Evolutionary conservation across 2,888 invertebrate genomes (phyloP).

Genomic region (Pegoplata infirma): DNA sequence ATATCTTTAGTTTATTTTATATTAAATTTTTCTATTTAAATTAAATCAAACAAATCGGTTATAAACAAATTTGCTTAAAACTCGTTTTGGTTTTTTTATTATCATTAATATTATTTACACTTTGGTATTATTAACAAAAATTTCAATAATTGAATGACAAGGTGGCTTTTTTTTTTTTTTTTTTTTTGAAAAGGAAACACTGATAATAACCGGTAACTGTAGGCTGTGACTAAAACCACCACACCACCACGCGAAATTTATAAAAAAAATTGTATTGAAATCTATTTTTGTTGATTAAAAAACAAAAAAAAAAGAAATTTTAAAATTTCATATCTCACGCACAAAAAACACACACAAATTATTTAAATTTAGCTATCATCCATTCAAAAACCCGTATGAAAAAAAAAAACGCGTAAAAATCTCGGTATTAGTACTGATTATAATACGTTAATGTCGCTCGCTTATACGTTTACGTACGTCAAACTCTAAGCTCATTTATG

Average conservation of each 20-base stretch:
- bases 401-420: slow-evolving; percentile 43
- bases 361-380: background rate
- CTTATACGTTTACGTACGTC: slow-evolving; percentile 56
- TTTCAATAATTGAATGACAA: slow-evolving; percentile 2
- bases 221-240: too few species aligned
- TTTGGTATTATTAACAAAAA: too few species aligned
- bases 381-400: slow-evolving; percentile 21
- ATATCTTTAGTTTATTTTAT: too few species aligned
- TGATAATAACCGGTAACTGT: slow-evolving; percentile 46
- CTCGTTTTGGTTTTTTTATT: too few species aligned
- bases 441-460: slow-evolving; percentile 14
- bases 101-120: slow-evolving; percentile 1
- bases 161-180: background rate
- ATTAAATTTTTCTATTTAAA: too few species aligned
- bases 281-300: too few species aligned
- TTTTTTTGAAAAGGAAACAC: background rate
- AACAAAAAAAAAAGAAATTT: background rate
- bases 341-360: background rate
- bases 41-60: too few species aligned
- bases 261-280: background rate
- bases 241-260: slow-evolving; percentile 23
- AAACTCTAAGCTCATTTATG: slow-evolving; percentile 62
- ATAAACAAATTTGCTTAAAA: too few species aligned
- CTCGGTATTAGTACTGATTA: background rate
- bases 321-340: background rate